Evolutionary conservation across 2,888 invertebrate genomes (phyloP).

Genomic region (Cheilosia vernalis): DNA sequence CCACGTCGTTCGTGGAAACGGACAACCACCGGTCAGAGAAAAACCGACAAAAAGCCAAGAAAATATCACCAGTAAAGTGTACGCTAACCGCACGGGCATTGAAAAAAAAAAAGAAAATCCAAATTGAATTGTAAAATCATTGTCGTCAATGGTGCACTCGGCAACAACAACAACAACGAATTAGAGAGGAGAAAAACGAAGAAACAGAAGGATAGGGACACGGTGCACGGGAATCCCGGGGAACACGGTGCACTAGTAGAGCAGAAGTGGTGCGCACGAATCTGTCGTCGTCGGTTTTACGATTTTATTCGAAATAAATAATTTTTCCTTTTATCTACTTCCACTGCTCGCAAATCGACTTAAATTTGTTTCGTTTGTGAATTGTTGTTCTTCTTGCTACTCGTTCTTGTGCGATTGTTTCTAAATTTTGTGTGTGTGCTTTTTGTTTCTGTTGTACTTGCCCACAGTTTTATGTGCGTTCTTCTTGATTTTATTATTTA

Average conservation of each 20-base stretch:
- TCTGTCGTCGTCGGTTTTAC: constrained; percentile 68
- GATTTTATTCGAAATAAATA: constrained; percentile 49
- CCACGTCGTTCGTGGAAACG: constrained; percentile 62
- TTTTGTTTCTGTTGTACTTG: constrained; percentile 5
- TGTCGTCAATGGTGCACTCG: constrained; percentile 46
- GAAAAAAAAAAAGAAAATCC: constrained; percentile 34
- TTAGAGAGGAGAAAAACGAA: constrained; percentile 16
- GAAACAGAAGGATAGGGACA: constrained; percentile 17
- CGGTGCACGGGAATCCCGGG: constrained; percentile 48
- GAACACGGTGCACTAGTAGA: constrained; percentile 63
- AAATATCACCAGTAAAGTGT: constrained; percentile 51
- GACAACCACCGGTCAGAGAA: constrained; percentile 57
- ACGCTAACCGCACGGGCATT: constrained; percentile 38
- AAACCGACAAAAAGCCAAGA: constrained; percentile 18
- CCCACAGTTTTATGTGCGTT: constrained; percentile 38
- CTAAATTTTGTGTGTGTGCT: constrained; percentile 23
- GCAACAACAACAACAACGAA: constrained; percentile 33
- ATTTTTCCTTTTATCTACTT: constrained; percentile 49
- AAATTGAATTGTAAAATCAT: constrained; percentile 61
- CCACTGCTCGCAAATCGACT: constrained; percentile 47
- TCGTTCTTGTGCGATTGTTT: constrained; percentile 46
- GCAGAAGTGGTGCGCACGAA: constrained; percentile 73
- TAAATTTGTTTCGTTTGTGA: constrained; percentile 19
- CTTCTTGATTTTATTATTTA: constrained; percentile 48
- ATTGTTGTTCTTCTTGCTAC: too few species aligned